Percentiles rank a stretch among this genome's conserved stretches.
These are phyloP conservation scores for Armadillidium nasatum DNA, from an alignment of 1,140 invertebrate species.

Conservation along the genomic window DNA sequence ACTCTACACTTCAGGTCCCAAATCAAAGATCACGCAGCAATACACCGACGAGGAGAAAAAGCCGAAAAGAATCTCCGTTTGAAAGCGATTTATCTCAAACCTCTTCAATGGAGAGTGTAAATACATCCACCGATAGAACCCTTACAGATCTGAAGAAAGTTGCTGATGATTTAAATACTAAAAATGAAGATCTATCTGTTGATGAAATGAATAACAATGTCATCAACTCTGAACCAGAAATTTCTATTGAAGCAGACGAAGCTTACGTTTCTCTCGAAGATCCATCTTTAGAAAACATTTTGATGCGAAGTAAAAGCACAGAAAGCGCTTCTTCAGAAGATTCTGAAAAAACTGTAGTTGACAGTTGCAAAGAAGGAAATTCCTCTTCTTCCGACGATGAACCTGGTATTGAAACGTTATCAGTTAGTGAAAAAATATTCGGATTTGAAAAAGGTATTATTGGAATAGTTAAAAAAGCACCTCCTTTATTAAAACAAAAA, in stretches of 20 bases:
- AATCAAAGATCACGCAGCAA: constrained; percentile 31
- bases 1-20: background rate
- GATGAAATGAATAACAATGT: background rate
- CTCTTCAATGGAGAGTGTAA: constrained; percentile 41
- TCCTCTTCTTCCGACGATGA: constrained; percentile 30
- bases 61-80: constrained; percentile 33
- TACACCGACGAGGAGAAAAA: constrained; percentile 34
- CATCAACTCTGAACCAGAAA: background rate
- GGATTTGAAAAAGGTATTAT: constrained; percentile 3
- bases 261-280: constrained; percentile 43
- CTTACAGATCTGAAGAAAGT: background rate
- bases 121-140: constrained; percentile 20
- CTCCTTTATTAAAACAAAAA: background rate
- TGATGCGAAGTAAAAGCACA: constrained; percentile 40
- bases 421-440: background rate
- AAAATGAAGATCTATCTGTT: background rate
- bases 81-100: constrained; percentile 37
- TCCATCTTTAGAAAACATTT: constrained; percentile 32
- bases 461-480: background rate
- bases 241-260: constrained; percentile 34
- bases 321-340: too few species aligned
- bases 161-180: background rate
- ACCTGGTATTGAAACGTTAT: constrained; percentile 24
- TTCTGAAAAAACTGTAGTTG: too few species aligned
- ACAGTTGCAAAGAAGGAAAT: constrained; percentile 33